Evolutionary conservation across 2,888 invertebrate species (phyloP).

Genomic region (Drosophila pseudotakahashii): DNA sequence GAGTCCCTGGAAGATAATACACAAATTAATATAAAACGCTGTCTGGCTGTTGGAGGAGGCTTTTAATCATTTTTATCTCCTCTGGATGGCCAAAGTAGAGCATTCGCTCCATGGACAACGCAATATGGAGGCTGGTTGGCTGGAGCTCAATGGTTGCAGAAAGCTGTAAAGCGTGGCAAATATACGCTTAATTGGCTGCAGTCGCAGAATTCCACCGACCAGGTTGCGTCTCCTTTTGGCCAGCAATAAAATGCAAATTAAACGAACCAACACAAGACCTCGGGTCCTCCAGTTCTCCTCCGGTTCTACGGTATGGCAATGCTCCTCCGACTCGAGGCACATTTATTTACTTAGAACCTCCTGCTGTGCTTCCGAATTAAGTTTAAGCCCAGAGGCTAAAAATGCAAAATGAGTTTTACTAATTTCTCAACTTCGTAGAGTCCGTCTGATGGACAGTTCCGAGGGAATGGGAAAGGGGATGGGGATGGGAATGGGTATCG

Average conservation of each 20-base stretch:
- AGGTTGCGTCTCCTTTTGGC: background rate
- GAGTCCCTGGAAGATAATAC: constrained; percentile 47
- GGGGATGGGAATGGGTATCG: background rate
- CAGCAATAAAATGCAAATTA: constrained; percentile 83
- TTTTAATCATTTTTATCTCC: constrained; percentile 75
- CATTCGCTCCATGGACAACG: constrained; percentile 36
- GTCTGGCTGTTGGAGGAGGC: constrained; percentile 58
- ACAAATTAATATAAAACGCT: constrained; percentile 74
- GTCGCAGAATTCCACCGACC: constrained; percentile 23
- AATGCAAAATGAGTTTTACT: constrained; percentile 85
- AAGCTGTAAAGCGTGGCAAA: constrained; percentile 80
- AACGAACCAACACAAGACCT: constrained; percentile 59
- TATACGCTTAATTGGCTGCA: constrained; percentile 78
- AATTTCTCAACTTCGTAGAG: constrained; percentile 82
- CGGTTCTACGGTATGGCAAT: background rate
- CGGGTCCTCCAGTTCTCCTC: background rate
- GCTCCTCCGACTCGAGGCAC: constrained; percentile 73
- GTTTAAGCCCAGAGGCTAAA: constrained; percentile 89
- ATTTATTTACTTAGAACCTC: constrained; percentile 86
- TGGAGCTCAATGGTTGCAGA: constrained; percentile 16
- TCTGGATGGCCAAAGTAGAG: constrained; percentile 65
- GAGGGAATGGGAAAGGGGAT: constrained; percentile 15
- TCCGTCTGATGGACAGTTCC: constrained; percentile 68
- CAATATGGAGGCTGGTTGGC: constrained; percentile 11
- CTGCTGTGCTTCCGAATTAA: constrained; percentile 90